Evolutionary conservation across 2,113 vertebrate species (phyloP).

Genomic region (Prinia subflava): DNA sequence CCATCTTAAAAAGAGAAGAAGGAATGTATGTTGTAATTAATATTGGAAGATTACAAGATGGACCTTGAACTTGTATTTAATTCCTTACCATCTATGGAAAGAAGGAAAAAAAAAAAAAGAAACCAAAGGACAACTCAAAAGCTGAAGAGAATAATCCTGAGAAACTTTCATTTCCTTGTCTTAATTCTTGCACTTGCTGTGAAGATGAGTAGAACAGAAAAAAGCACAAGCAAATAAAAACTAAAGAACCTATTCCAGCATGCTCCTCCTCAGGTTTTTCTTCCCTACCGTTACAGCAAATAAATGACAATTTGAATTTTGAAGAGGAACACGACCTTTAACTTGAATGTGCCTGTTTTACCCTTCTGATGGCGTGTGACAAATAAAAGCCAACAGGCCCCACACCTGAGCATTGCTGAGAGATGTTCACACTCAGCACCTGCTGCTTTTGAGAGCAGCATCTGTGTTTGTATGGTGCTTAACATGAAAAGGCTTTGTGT

Average conservation of each 20-base stretch:
- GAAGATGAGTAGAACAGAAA: background rate
- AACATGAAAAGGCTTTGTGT: background rate
- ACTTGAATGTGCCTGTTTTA: background rate
- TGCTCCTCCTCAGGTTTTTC: background rate
- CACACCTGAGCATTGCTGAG: background rate
- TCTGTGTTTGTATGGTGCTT: background rate
- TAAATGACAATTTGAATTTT: background rate
- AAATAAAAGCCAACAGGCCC: background rate
- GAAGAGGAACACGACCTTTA: background rate
- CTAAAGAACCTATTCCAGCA: background rate
- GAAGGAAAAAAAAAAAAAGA: background rate
- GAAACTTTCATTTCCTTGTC: background rate
- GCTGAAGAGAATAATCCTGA: background rate
- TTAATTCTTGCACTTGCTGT: background rate
- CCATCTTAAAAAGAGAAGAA: background rate
- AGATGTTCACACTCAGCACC: background rate
- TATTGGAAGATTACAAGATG: background rate
- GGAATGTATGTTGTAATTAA: background rate
- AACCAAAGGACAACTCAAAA: background rate
- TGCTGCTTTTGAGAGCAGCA: rapidly evolving
- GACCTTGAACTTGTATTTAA: background rate
- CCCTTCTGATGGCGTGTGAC: background rate
- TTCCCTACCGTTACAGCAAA: background rate
- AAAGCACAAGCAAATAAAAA: background rate
- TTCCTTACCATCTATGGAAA: background rate